Evolutionary conservation across 1,140 invertebrate genomes (phyloP).

Genomic region (Calephelis virginiensis): DNA sequence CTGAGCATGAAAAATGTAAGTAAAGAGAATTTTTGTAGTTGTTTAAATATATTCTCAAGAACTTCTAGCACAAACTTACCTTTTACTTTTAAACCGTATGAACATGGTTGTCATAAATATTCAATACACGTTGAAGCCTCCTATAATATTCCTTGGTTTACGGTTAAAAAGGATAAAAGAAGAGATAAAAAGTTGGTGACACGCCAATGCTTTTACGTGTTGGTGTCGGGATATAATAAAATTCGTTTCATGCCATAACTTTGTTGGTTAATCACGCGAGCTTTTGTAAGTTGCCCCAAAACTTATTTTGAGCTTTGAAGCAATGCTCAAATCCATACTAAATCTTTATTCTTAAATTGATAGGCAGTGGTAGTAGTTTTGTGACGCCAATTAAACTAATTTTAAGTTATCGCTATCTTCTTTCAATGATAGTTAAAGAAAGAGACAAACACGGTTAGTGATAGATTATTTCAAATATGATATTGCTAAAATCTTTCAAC

Average conservation of each 20-base stretch:
- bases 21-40: no score
- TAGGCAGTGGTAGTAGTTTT: neutral
- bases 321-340: no score
- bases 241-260: conserved; percentile 15
- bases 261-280: conserved; percentile 15
- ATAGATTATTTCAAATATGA: no score
- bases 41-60: no score
- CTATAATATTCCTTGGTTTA: conserved; percentile 17
- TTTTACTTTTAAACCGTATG: neutral
- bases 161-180: conserved; percentile 33
- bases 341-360: neutral
- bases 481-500: no score
- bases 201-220: conserved; percentile 37
- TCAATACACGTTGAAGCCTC: conserved; percentile 30
- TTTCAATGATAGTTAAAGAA: no score
- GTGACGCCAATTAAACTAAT: no score
- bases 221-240: conserved; percentile 33
- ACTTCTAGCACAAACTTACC: neutral
- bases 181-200: conserved; percentile 33
- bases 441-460: no score
- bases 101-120: conserved; percentile 23
- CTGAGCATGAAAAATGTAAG: no score
- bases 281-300: conserved; percentile 1
- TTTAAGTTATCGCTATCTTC: no score
- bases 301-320: neutral